Evolutionary conservation across 2,113 vertebrate species (phyloP), one percentile per base, ranked within the genome.

Genomic region (Pica pica): DNA sequence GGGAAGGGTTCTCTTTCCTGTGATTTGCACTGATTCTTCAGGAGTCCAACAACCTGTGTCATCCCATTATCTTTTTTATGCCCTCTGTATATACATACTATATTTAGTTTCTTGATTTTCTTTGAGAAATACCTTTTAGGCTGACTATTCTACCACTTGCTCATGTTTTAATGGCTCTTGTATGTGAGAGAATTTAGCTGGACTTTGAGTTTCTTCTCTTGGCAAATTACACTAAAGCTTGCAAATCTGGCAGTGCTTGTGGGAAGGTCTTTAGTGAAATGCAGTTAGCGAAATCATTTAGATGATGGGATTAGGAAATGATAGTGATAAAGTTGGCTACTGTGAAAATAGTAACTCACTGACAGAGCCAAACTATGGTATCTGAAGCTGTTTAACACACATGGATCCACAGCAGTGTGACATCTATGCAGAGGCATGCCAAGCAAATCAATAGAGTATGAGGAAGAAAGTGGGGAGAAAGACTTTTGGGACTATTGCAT

Each of bases 241-340:
- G 57, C 77, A 65, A 81, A 79, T 87, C 91, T 93, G 84, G 87
- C 95, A 92, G 61, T 41, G 59, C 61, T 81, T 91, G 77, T 95
- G 87, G 56, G 86, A 94, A 95, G 69, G 77, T 75, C 60, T 94
- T 89, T 68, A 79, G 77, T 85, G 88, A 80, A 80, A 85, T 23
- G 35, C 67, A 49, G 74, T 75, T 89, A 87, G 90, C 19, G 4
- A 94, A 87, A 93, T 79, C 23, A 53, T 88, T 96, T 52, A 83
- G 79, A 64, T 79, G 67, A 85, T 83, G 73, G 79, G 88, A 93
- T 95, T 93, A 88, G 88, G 88, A 94, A 93, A 93, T 49, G 56
- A 67, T 75, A 76, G 69, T 71, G 84, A 91, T 85, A 47, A 87
- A 93, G 78, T 71, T 94, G 90, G 78, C 88, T 87, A 78, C 92